Conservation (phyloP, 2,113 vertebrate species). For the Cettia cetti region DNA sequence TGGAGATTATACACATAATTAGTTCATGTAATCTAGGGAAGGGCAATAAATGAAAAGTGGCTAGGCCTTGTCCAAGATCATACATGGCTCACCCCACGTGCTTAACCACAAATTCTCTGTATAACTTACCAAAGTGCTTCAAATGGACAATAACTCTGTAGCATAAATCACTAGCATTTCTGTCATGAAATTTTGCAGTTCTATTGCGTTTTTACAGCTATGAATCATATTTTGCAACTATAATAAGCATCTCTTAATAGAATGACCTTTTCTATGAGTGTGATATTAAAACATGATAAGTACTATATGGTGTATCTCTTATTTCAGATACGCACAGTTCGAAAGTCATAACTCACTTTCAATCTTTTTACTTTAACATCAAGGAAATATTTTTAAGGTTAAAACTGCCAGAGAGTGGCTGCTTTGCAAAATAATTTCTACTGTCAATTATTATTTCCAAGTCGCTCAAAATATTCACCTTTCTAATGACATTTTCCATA, state of each 20-base stretch:
- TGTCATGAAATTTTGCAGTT: background rate
- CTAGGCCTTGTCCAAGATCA: background rate
- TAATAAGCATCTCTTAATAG: background rate
- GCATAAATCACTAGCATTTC: background rate
- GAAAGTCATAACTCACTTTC: background rate
- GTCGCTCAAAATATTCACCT: background rate
- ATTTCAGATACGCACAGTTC: background rate
- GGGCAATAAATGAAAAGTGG: background rate
- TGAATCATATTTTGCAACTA: background rate
- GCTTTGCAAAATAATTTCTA: background rate
- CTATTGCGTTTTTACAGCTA: background rate
- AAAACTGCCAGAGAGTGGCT: background rate
- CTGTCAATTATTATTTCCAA: background rate
- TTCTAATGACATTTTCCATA: background rate
- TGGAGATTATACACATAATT: background rate
- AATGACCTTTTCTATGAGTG: background rate
- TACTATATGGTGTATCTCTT: background rate
- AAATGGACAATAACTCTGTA: background rate
- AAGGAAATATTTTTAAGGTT: background rate
- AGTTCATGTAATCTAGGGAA: background rate
- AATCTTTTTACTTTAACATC: background rate
- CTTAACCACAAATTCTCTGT: background rate
- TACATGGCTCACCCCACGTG: background rate
- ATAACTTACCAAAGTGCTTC: background rate
- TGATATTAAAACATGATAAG: background rate